These are phyloP conservation scores for Toxotes lorentzi DNA, from an alignment of 2,797 vertebrate species.

Conservation along the genomic window DNA sequence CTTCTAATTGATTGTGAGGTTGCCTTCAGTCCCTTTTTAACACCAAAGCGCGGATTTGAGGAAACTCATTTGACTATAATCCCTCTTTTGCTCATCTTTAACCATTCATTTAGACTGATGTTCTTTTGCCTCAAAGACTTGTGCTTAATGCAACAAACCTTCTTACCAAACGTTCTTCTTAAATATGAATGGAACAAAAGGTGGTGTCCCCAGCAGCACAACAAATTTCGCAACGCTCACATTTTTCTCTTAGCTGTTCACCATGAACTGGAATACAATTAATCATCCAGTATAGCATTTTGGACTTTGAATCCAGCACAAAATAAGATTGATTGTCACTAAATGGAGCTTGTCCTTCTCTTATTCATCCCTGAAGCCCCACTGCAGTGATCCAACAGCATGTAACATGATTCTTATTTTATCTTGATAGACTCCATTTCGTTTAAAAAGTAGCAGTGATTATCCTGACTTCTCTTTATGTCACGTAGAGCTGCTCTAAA, in stretches of 20 bases:
- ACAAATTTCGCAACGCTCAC: slow-evolving; percentile 28
- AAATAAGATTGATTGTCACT: slow-evolving; percentile 19
- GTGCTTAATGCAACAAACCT: slow-evolving; percentile 42
- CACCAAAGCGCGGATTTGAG: slow-evolving; percentile 22
- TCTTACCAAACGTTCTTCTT: neutral
- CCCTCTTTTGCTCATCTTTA: slow-evolving; percentile 22
- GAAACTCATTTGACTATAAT: slow-evolving; percentile 41
- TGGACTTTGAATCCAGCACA: slow-evolving; percentile 2
- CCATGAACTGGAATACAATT: slow-evolving; percentile 11
- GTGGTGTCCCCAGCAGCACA: slow-evolving; percentile 28
- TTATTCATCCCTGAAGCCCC: neutral
- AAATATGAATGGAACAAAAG: slow-evolving; percentile 36
- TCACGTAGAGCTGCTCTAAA: neutral
- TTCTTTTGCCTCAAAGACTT: slow-evolving; percentile 41
- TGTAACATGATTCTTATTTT: neutral
- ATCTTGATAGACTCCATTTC: slow-evolving; percentile 18
- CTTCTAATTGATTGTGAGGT: slow-evolving; percentile 59
- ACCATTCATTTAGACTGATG: slow-evolving; percentile 44
- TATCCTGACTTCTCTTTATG: slow-evolving; percentile 15
- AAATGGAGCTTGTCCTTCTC: neutral
- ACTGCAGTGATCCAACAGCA: slow-evolving; percentile 11
- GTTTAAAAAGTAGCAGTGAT: slow-evolving; percentile 9
- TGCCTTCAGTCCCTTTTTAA: slow-evolving; percentile 47
- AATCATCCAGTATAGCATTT: slow-evolving; percentile 3
- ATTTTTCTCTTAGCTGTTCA: slow-evolving; percentile 27